These are phyloP conservation scores for Myotis planiceps DNA, from an alignment of 2,797 vertebrate genomes.

Conservation along the genomic window DNA sequence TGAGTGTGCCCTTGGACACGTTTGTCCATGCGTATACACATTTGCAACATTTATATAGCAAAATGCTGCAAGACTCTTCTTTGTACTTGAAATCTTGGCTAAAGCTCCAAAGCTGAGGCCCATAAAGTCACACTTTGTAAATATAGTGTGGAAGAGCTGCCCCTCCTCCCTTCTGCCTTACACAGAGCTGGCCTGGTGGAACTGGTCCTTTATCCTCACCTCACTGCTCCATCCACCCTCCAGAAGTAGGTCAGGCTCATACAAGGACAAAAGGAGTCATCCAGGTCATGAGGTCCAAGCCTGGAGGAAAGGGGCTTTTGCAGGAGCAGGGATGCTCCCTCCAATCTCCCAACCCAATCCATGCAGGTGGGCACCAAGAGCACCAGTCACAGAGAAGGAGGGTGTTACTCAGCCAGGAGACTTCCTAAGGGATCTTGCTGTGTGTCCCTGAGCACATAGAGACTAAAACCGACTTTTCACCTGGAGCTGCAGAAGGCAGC, in stretches of 20 bases:
- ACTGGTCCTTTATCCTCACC: not conserved
- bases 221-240: not conserved
- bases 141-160: not conserved
- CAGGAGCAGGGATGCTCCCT: not conserved
- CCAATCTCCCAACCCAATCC: not conserved
- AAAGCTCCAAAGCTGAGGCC: not conserved
- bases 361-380: not conserved
- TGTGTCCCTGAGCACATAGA: no score
- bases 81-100: not conserved
- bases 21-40: not conserved
- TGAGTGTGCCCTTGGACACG: not conserved
- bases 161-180: not conserved
- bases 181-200: not conserved
- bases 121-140: not conserved
- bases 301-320: not conserved
- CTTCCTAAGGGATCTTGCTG: not conserved
- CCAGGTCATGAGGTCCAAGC: not conserved
- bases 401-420: rapidly evolving
- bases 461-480: not conserved
- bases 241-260: not conserved
- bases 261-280: not conserved
- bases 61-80: not conserved
- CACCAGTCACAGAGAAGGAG: not conserved
- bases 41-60: not conserved
- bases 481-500: not conserved